phyloP scores from a whole-genome alignment of 2,888 invertebrate species.

The Plebejus anna region DNA sequence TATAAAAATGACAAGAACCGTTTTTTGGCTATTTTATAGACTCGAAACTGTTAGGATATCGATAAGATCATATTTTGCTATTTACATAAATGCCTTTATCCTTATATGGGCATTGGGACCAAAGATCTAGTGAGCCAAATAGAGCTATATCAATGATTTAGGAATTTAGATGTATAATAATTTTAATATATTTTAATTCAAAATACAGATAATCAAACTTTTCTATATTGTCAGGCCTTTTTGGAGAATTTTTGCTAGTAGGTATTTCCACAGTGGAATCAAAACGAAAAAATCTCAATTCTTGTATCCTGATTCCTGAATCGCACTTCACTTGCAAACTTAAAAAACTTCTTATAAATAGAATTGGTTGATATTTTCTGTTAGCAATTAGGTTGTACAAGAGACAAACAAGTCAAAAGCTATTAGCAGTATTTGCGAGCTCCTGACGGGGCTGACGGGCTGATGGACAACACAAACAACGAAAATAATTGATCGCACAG shows the following conservation, averaged over 20 bases:
- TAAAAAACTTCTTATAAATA: not conserved
- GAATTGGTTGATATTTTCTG: not conserved
- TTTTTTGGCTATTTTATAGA: not conserved
- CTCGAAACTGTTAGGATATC: not conserved
- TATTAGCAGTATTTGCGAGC: slow-evolving; percentile 13
- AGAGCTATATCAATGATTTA: not conserved
- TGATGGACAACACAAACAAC: slow-evolving; percentile 14
- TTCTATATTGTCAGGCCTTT: not conserved
- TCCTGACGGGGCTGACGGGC: not conserved
- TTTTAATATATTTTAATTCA: not conserved
- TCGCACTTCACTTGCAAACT: no score
- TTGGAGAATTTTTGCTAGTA: not conserved
- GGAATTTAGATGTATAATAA: not conserved
- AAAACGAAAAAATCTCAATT: no score
- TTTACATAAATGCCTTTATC: not conserved
- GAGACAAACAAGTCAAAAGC: slow-evolving; percentile 3
- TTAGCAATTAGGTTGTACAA: not conserved
- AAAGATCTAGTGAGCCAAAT: not conserved
- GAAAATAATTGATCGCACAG: slow-evolving; percentile 19
- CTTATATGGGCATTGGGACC: not conserved
- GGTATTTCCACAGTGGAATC: no score
- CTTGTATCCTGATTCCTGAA: no score
- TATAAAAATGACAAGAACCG: not conserved
- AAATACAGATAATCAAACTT: not conserved
- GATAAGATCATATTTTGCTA: not conserved